phyloP scores from a whole-genome alignment of 2,888 invertebrate species.

The Dilophus febrilis region DNA sequence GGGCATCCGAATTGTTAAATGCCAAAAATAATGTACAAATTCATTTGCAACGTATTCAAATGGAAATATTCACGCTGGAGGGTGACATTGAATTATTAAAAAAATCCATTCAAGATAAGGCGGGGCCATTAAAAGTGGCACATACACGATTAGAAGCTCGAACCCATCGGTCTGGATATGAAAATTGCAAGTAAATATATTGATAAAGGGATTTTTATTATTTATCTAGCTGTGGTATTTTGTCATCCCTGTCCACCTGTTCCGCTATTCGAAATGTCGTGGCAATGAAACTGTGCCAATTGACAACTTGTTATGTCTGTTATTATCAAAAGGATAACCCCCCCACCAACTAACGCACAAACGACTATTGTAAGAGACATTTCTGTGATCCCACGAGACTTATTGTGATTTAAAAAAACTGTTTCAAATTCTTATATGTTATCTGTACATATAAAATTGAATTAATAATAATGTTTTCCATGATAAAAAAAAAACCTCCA shows the following conservation, averaged over 20 bases:
- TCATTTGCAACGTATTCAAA: constrained; percentile 39
- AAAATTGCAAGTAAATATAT: constrained; percentile 68
- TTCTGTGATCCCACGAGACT: too few relatives aligned
- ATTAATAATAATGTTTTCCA: neutral
- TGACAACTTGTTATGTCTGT: too few relatives aligned
- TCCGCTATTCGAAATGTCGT: too few relatives aligned
- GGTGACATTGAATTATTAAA: constrained; percentile 78
- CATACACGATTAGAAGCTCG: constrained; percentile 82
- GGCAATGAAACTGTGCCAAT: too few relatives aligned
- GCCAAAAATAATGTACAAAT: constrained; percentile 68
- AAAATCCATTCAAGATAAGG: constrained; percentile 81
- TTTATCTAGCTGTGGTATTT: too few relatives aligned
- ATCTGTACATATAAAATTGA: neutral
- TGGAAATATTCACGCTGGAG: constrained; percentile 86
- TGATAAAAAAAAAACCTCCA: neutral
- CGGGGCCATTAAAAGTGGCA: constrained; percentile 64
- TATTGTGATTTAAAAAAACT: too few relatives aligned
- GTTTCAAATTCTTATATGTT: neutral
- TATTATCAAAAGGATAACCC: too few relatives aligned
- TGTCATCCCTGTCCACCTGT: too few relatives aligned
- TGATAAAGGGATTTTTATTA: neutral
- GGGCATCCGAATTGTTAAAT: constrained; percentile 60
- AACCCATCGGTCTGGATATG: constrained; percentile 72
- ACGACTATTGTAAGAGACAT: too few relatives aligned
- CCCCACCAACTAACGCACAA: too few relatives aligned